Conservation (phyloP, 2,797 vertebrate species). For the Anguilla marmorata region DNA sequence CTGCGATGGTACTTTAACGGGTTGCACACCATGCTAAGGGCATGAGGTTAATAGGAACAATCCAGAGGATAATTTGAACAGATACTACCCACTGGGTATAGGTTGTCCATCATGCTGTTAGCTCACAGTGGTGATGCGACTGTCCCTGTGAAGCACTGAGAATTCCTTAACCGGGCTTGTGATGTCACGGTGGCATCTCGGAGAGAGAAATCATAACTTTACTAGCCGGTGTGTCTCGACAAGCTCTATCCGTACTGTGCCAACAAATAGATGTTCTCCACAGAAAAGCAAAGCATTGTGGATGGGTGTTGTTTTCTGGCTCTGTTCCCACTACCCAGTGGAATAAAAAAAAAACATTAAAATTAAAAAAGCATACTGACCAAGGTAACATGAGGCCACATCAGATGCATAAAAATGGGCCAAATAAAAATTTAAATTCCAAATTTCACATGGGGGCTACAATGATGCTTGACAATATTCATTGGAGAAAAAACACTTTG, state of each 20-base stretch:
- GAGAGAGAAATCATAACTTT: neutral
- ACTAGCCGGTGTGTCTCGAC: neutral
- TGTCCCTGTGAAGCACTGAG: neutral
- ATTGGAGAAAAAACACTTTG: neutral
- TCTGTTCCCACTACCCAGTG: neutral
- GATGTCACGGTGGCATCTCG: neutral
- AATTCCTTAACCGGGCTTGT: neutral
- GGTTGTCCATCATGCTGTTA: neutral
- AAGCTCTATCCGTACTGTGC: neutral
- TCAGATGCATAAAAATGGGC: neutral
- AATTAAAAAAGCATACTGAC: neutral
- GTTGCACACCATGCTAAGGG: neutral
- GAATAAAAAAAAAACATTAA: neutral
- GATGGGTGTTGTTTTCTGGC: neutral
- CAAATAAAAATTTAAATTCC: neutral
- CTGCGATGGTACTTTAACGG: neutral
- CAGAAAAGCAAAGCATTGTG: neutral
- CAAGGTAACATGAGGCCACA: neutral
- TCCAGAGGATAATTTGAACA: neutral
- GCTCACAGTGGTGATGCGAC: neutral
- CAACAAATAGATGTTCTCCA: neutral
- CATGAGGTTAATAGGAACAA: neutral
- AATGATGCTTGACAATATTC: neutral
- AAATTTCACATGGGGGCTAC: neutral
- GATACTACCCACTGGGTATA: neutral